A percentile compares a stretch with the other conserved stretches of the same genome.
These are phyloP conservation scores for Idris sp. DNA, from an alignment of 1,140 invertebrate species.

Conservation along the genomic window DNA sequence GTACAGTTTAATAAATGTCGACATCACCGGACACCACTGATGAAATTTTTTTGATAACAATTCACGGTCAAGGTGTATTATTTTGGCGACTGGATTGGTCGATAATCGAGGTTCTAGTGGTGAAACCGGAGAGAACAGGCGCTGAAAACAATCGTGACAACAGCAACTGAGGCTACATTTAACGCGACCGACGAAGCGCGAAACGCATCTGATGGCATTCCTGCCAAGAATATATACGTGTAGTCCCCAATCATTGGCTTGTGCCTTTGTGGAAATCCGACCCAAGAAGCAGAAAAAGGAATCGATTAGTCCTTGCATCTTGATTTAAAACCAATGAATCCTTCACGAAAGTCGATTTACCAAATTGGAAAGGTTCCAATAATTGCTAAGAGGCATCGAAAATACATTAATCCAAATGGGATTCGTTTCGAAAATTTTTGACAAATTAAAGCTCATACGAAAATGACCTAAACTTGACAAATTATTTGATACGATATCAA, in stretches of 20 bases:
- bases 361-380: slow-evolving; percentile 45
- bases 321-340: slow-evolving; percentile 26
- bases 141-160: slow-evolving; percentile 64
- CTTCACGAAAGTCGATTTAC: slow-evolving; percentile 20
- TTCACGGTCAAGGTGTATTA: slow-evolving; percentile 44
- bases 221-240: slow-evolving; percentile 65
- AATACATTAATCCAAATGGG: slow-evolving; percentile 15
- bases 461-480: no score
- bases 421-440: slow-evolving; percentile 25
- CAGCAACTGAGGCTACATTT: slow-evolving; percentile 68
- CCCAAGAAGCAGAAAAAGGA: slow-evolving; percentile 32
- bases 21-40: slow-evolving; percentile 27
- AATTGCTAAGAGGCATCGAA: slow-evolving; percentile 21
- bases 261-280: slow-evolving; percentile 51
- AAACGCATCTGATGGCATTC: slow-evolving; percentile 73
- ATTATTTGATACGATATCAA: no score
- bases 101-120: slow-evolving; percentile 59
- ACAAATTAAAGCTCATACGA: no score
- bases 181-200: slow-evolving; percentile 70
- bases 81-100: slow-evolving; percentile 49
- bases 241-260: slow-evolving; percentile 65
- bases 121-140: slow-evolving; percentile 52
- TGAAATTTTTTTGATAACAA: slow-evolving; percentile 55
- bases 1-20: slow-evolving; percentile 49
- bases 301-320: slow-evolving; percentile 30